phyloP scores from a whole-genome alignment of 2,113 vertebrate species.

The Equus przewalskii region DNA sequence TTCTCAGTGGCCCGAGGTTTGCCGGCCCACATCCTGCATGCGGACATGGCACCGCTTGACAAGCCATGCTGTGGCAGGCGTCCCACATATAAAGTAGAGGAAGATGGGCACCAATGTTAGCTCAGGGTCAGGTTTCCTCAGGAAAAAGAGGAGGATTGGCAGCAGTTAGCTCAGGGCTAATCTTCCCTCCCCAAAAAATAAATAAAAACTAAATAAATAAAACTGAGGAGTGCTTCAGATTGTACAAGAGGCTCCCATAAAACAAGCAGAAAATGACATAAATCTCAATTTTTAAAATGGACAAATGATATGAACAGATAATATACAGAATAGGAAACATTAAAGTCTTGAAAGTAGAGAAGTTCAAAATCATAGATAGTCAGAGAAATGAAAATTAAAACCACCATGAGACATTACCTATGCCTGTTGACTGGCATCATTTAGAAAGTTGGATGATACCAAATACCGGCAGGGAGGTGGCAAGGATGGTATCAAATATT shows the following conservation, averaged over 20 bases:
- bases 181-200: too few relatives aligned
- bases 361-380: neutral
- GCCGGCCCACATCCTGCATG: too few relatives aligned
- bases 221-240: neutral
- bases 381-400: neutral
- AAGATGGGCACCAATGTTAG: too few relatives aligned
- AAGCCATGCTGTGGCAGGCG: too few relatives aligned
- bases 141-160: too few relatives aligned
- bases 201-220: neutral
- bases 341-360: neutral
- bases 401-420: neutral
- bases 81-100: too few relatives aligned
- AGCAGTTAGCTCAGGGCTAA: too few relatives aligned
- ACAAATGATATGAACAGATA: neutral
- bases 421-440: neutral
- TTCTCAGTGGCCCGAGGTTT: too few relatives aligned
- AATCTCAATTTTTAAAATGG: neutral
- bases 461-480: neutral
- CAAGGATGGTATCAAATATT: neutral
- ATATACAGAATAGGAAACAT: neutral
- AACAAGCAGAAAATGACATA: slow-evolving; percentile 1
- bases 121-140: too few relatives aligned
- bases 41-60: too few relatives aligned
- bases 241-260: neutral
- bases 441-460: neutral